Evolutionary conservation across 2,113 vertebrate genomes (phyloP).

Genomic region (Chaetura pelagica): DNA sequence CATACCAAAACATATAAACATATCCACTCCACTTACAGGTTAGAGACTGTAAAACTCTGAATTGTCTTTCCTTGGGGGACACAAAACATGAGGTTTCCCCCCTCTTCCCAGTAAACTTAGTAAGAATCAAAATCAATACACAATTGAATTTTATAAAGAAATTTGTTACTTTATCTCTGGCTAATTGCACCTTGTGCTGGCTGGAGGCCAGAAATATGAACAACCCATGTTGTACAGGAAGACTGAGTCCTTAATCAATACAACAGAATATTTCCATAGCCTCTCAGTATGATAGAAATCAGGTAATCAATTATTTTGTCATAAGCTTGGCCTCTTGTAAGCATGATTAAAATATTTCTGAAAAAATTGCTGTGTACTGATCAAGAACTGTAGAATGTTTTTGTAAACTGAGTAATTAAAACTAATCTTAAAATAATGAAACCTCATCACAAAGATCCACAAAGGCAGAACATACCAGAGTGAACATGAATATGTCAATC

Average conservation of each 20-base stretch:
- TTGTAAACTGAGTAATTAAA: conserved; percentile 21
- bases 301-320: conserved; percentile 13
- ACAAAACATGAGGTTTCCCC: background rate
- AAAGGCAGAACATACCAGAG: background rate
- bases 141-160: conserved; percentile 37
- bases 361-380: background rate
- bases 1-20: background rate
- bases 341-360: conserved; percentile 20
- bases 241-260: conserved; percentile 37
- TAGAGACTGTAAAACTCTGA: background rate
- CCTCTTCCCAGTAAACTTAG: conserved; percentile 3
- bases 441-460: background rate
- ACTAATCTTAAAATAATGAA: conserved; percentile 8
- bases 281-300: conserved; percentile 17
- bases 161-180: background rate
- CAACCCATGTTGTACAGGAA: background rate
- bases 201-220: background rate
- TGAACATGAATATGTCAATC: background rate
- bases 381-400: background rate
- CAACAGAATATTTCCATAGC: background rate
- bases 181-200: background rate
- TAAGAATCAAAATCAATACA: conserved; percentile 21
- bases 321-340: background rate
- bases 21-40: background rate
- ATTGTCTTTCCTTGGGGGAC: background rate